Percentiles rank a stretch among this genome's conserved stretches.
phyloP scores from a whole-genome alignment of 2,888 invertebrate genomes.

The Scaptomyza cyrtandrae region DNA sequence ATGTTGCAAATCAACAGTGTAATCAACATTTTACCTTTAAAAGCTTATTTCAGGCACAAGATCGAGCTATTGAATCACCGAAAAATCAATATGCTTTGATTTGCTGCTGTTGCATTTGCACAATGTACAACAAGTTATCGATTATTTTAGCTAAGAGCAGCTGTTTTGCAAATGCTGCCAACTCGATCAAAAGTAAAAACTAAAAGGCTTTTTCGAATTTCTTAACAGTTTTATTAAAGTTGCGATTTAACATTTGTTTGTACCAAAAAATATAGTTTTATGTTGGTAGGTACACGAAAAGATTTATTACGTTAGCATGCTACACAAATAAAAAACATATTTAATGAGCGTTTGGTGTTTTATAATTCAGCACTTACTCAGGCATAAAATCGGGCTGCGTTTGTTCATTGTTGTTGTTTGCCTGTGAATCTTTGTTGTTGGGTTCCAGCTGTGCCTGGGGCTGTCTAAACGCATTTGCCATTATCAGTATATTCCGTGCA shows the following conservation, averaged over 20 bases:
- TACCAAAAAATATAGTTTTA: constrained; percentile 36
- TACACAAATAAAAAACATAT: constrained; percentile 23
- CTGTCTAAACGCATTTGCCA: constrained; percentile 80
- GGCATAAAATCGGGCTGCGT: constrained; percentile 63
- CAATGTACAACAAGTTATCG: constrained; percentile 21
- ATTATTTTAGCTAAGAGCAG: constrained; percentile 21
- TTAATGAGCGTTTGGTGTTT: not conserved
- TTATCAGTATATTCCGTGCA: constrained; percentile 85
- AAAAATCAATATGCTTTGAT: constrained; percentile 58
- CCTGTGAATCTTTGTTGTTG: constrained; percentile 20
- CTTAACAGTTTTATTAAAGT: constrained; percentile 44
- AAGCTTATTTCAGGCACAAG: constrained; percentile 32
- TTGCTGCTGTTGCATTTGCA: not conserved
- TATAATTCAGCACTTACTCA: constrained; percentile 62
- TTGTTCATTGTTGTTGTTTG: constrained; percentile 43
- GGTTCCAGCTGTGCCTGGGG: constrained; percentile 38
- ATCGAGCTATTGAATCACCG: constrained; percentile 24
- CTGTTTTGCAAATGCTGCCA: constrained; percentile 26
- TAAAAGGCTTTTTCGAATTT: constrained; percentile 12
- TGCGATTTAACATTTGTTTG: constrained; percentile 35
- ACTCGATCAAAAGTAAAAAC: constrained; percentile 2
- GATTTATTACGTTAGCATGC: constrained; percentile 65
- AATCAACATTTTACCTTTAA: constrained; percentile 32
- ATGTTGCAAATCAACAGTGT: not conserved
- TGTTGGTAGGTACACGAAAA: constrained; percentile 6